Evolutionary conservation across 2,888 invertebrate genomes (phyloP).

Genomic region (Drosophila phalerata): DNA sequence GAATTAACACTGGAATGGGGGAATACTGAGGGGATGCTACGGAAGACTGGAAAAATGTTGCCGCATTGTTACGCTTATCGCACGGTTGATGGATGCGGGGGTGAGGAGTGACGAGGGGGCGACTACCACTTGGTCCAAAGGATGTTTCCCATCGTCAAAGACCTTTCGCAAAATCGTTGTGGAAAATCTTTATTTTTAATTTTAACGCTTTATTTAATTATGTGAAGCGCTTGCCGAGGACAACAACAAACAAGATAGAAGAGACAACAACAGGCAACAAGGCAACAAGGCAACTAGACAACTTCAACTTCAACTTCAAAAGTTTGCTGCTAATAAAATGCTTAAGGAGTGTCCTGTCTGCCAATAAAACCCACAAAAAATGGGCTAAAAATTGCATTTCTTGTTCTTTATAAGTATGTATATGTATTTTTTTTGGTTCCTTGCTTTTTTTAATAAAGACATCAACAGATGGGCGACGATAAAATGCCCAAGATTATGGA

Average conservation of each 20-base stretch:
- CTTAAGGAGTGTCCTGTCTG: constrained; percentile 50
- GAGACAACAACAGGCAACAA: not conserved
- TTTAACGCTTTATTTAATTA: constrained; percentile 83
- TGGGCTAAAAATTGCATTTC: constrained; percentile 75
- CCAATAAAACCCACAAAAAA: constrained; percentile 76
- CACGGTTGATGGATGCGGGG: not conserved
- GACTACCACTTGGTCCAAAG: constrained; percentile 34
- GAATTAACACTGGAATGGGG: constrained; percentile 51
- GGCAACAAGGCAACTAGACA: constrained; percentile 43
- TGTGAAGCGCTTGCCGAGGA: constrained; percentile 70
- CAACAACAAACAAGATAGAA: constrained; percentile 46
- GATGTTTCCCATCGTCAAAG: constrained; percentile 59
- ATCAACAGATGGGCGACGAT: constrained; percentile 81
- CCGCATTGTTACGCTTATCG: constrained; percentile 55
- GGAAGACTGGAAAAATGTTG: constrained; percentile 35
- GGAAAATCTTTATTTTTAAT: constrained; percentile 80
- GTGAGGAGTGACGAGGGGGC: not conserved
- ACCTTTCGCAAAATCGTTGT: constrained; percentile 47
- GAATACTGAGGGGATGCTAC: constrained; percentile 12
- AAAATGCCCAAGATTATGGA: constrained; percentile 83
- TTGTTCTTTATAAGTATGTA: not conserved
- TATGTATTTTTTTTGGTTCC: constrained; percentile 8
- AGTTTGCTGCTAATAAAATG: constrained; percentile 66
- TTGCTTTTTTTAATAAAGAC: constrained; percentile 80
- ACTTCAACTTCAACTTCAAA: constrained; percentile 72